Percentiles rank a stretch among this genome's conserved stretches.
Conservation (phyloP, 2,113 vertebrate genomes). For the Pachyramphus minor region DNA sequence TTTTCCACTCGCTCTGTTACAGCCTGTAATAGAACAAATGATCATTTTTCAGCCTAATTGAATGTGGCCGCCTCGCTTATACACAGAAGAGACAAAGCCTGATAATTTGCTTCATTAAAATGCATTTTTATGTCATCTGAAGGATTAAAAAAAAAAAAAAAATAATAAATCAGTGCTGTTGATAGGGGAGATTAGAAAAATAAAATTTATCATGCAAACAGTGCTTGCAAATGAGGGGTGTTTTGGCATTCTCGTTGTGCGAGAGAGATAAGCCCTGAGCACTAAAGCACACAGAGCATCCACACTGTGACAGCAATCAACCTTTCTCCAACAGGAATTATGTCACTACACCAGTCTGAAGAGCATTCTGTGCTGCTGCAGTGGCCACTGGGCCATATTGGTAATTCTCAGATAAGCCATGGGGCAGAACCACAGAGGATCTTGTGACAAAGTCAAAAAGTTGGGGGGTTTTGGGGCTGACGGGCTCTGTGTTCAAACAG, state of each 20-base stretch:
- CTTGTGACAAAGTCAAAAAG: not conserved
- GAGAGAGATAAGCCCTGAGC: not conserved
- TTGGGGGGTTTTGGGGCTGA: not conserved
- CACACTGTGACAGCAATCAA: not conserved
- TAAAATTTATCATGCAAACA: conserved; percentile 22
- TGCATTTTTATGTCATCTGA: not conserved
- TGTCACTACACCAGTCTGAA: not conserved
- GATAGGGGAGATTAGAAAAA: conserved; percentile 32
- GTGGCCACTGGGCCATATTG: not conserved
- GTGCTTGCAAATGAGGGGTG: not conserved
- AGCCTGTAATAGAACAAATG: conserved; percentile 40
- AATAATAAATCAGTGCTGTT: not conserved
- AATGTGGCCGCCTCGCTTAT: not conserved
- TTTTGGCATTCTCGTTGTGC: not conserved
- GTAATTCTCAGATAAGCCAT: not conserved
- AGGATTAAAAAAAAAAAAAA: not conserved
- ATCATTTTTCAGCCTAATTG: conserved; percentile 67
- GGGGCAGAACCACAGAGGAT: not conserved
- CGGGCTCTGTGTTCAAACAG: not conserved
- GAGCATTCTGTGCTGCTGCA: not conserved
- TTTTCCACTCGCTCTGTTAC: not conserved
- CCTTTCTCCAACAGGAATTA: not conserved
- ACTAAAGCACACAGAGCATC: not conserved
- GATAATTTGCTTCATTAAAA: conserved; percentile 30
- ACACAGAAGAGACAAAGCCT: conserved; percentile 6